Percentiles rank a stretch among this genome's conserved stretches.
Conservation (phyloP, 2,888 invertebrate species). For the Caenorhabditis sp. region DNA sequence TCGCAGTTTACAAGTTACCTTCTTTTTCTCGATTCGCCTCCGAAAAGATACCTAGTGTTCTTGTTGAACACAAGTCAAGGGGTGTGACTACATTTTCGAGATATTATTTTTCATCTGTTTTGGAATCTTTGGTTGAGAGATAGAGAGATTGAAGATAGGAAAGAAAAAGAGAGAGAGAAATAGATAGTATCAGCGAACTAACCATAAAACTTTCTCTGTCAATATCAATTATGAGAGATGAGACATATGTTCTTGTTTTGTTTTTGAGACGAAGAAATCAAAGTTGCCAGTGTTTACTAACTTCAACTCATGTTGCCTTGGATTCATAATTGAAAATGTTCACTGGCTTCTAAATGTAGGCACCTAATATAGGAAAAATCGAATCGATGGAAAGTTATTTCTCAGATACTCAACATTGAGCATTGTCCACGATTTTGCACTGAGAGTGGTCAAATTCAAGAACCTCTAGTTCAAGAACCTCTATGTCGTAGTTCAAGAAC, state of each 20-base stretch:
- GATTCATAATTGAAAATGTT: too few relatives aligned
- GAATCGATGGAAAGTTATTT: too few relatives aligned
- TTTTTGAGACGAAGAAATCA: not conserved
- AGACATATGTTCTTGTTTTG: constrained; percentile 14
- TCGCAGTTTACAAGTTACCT: constrained; percentile 29
- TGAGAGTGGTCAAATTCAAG: too few relatives aligned
- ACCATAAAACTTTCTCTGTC: not conserved
- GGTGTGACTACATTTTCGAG: too few relatives aligned
- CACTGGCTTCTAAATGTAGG: too few relatives aligned
- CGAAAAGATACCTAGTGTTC: not conserved
- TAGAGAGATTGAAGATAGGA: not conserved
- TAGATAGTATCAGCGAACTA: not conserved
- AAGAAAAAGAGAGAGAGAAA: not conserved
- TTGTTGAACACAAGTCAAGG: not conserved
- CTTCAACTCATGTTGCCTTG: too few relatives aligned
- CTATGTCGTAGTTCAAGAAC: constrained; percentile 5
- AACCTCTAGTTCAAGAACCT: too few relatives aligned
- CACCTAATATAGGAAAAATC: too few relatives aligned
- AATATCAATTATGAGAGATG: constrained; percentile 17
- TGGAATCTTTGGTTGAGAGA: not conserved
- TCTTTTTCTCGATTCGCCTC: not conserved
- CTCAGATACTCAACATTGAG: too few relatives aligned
- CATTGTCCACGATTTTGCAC: too few relatives aligned
- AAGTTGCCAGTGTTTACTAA: too few relatives aligned
- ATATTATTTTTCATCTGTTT: not conserved